These are phyloP conservation scores for Arothron firmamentum DNA, from an alignment of 2,113 vertebrate genomes.

Conservation along the genomic window DNA sequence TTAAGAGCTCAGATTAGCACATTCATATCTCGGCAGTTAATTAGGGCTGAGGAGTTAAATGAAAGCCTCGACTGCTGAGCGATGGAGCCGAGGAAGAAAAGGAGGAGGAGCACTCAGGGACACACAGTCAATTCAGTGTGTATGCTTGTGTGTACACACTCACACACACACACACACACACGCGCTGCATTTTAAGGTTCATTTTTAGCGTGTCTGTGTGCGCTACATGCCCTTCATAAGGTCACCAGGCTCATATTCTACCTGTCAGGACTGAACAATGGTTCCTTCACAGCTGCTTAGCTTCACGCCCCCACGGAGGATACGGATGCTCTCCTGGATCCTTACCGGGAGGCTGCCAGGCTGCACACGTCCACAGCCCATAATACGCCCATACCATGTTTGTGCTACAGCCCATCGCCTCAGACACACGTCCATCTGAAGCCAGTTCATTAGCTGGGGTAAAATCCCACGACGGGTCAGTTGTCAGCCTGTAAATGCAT, in stretches of 20 bases:
- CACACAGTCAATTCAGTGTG: slow-evolving; percentile 1
- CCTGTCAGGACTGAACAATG: slow-evolving; percentile 56
- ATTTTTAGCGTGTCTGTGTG: slow-evolving; percentile 7
- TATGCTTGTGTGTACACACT: background rate
- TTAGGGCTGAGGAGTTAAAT: slow-evolving; percentile 59
- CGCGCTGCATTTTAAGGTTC: background rate
- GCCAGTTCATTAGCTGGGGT: slow-evolving; percentile 56
- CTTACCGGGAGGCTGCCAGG: slow-evolving; percentile 7
- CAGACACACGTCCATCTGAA: slow-evolving; percentile 1
- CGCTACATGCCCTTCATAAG: slow-evolving; percentile 48
- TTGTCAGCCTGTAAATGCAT: slow-evolving; percentile 43
- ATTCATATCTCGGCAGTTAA: slow-evolving; percentile 69
- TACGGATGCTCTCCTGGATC: slow-evolving; percentile 34
- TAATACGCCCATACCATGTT: too few species aligned
- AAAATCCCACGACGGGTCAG: slow-evolving; percentile 49
- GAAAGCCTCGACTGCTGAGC: slow-evolving; percentile 52
- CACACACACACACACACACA: too few species aligned
- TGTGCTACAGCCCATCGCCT: too few species aligned
- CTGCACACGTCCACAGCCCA: too few species aligned
- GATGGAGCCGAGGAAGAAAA: slow-evolving; percentile 43
- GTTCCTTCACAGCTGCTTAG: slow-evolving; percentile 39
- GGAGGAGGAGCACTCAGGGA: slow-evolving; percentile 26
- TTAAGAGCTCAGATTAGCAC: slow-evolving; percentile 61
- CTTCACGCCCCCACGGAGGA: slow-evolving; percentile 26
- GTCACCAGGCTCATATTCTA: slow-evolving; percentile 62